These are phyloP conservation scores for Xenopus tropicalis DNA, from an alignment of 2,113 vertebrate genomes.

Conservation along the genomic window DNA sequence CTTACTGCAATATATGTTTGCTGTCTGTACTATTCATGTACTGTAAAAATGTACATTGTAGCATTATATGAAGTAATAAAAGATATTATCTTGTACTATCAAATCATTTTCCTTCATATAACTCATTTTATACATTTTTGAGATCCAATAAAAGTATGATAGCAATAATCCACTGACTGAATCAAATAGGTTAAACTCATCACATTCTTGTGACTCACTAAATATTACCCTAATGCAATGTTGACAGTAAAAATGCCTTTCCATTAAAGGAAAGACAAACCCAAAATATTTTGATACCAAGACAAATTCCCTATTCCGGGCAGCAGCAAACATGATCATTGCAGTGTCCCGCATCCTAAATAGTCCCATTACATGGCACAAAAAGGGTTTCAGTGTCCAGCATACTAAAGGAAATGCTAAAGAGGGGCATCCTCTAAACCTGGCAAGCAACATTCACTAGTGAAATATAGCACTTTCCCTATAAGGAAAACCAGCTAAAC, in stretches of 20 bases:
- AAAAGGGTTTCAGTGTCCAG: neutral
- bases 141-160: neutral
- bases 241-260: constrained; percentile 54
- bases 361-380: no score
- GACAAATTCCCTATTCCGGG: neutral
- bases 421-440: constrained; percentile 60
- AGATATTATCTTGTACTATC: no score
- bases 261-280: constrained; percentile 44
- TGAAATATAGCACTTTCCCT: constrained; percentile 72
- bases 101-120: no score
- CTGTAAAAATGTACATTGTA: no score
- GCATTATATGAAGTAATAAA: no score
- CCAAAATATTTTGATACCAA: neutral
- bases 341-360: no score
- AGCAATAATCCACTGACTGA: neutral
- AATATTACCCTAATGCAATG: constrained; percentile 49
- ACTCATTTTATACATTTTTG: no score
- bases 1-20: no score
- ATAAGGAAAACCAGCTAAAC: constrained; percentile 81
- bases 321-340: neutral
- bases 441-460: constrained; percentile 64
- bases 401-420: constrained; percentile 40
- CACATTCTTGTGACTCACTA: constrained; percentile 44
- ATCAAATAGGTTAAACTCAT: constrained; percentile 26
- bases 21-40: no score